Percentiles rank a stretch among this genome's conserved stretches.
These are phyloP conservation scores for Epizoanthus stellaris DNA, from an alignment of 92 coral and sea anemone genomes.

Conservation along the genomic window DNA sequence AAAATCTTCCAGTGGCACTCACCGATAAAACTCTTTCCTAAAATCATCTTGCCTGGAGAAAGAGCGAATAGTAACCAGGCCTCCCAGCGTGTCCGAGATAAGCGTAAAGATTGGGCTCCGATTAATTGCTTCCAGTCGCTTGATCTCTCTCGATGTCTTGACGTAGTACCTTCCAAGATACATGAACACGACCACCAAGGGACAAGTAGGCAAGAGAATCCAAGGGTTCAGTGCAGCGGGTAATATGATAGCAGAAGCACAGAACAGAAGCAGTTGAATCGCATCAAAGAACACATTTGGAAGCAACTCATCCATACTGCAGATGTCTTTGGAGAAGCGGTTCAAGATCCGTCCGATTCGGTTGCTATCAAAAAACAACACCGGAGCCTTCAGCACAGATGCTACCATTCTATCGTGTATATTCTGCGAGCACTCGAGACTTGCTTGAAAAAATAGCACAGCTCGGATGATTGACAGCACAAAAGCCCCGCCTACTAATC, in stretches of 20 bases:
- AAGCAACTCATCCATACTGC: conserved; percentile 70
- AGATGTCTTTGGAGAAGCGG: conserved; percentile 70
- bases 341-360: conserved; percentile 69
- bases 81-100: conserved; percentile 70
- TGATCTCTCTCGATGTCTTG: conserved; percentile 66
- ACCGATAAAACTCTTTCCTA: conserved; percentile 59
- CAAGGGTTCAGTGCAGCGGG: conserved; percentile 68
- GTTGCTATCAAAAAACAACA: conserved; percentile 68
- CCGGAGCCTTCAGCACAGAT: conserved; percentile 65
- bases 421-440: conserved; percentile 49
- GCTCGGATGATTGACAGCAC: conserved; percentile 66
- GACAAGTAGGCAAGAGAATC: conserved; percentile 59
- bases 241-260: conserved; percentile 54
- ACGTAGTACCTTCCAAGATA: conserved; percentile 62
- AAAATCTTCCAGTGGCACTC: not conserved
- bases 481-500: conserved; percentile 62
- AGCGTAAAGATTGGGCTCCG: conserved; percentile 77
- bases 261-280: conserved; percentile 62
- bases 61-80: conserved; percentile 74
- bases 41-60: conserved; percentile 66
- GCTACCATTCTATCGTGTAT: conserved; percentile 63
- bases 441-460: conserved; percentile 62
- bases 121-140: conserved; percentile 69
- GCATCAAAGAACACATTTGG: conserved; percentile 72
- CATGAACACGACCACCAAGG: conserved; percentile 49